phyloP scores from a whole-genome alignment of 2,113 vertebrate species.

The Pteronura brasiliensis region DNA sequence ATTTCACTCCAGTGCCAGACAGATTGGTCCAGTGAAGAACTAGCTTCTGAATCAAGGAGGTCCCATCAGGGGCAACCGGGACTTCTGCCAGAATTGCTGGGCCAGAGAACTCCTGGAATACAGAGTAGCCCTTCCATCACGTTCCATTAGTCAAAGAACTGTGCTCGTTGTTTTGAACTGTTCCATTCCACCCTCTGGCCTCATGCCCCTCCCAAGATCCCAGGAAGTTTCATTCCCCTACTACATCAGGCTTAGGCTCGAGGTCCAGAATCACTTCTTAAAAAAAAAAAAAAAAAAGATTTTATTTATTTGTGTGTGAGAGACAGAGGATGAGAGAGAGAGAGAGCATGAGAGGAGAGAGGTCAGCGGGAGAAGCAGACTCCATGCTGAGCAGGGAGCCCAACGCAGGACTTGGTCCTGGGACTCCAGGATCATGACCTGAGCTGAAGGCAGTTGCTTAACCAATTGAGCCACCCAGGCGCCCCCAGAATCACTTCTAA shows the following conservation, averaged over 20 bases:
- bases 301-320: too few relatives aligned
- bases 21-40: background rate
- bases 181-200: background rate
- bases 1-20: background rate
- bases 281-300: too few relatives aligned
- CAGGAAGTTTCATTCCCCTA: background rate
- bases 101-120: background rate
- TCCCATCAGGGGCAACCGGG: background rate
- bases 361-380: too few relatives aligned
- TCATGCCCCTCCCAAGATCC: background rate
- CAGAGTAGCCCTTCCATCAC: background rate
- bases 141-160: background rate
- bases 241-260: background rate
- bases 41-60: background rate
- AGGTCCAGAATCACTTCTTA: background rate
- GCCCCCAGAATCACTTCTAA: background rate
- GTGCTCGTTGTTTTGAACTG: background rate
- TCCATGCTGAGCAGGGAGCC: too few relatives aligned
- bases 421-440: too few relatives aligned
- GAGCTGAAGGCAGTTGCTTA: too few relatives aligned
- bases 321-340: too few relatives aligned
- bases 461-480: too few relatives aligned
- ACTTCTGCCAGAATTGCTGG: background rate
- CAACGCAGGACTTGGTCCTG: too few relatives aligned
- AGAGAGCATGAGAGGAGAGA: too few relatives aligned